Evolutionary conservation across 2,888 invertebrate species (phyloP).

Genomic region (Metellina segmentata): DNA sequence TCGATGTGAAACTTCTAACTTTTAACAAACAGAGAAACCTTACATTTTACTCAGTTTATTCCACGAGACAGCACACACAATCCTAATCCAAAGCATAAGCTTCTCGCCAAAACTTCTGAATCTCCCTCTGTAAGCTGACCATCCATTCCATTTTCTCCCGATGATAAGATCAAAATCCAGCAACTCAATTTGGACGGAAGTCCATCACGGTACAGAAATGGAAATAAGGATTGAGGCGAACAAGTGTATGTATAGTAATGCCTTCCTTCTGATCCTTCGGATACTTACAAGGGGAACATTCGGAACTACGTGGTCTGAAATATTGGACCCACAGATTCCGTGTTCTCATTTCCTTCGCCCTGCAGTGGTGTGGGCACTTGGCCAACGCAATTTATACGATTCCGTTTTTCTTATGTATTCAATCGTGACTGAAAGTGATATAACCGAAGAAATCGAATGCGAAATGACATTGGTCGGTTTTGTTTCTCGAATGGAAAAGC

Average conservation of each 20-base stretch:
- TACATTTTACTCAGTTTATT: too few species aligned
- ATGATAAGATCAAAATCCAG: neutral
- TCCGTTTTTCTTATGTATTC: slow-evolving; percentile 57
- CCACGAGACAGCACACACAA: too few species aligned
- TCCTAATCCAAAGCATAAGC: too few species aligned
- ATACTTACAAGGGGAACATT: slow-evolving; percentile 42
- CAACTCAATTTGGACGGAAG: slow-evolving; percentile 18
- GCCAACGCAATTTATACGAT: slow-evolving; percentile 54
- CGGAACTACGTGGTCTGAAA: slow-evolving; percentile 47
- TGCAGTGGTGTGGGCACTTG: slow-evolving; percentile 13
- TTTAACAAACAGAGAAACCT: too few species aligned
- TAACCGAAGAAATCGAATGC: slow-evolving; percentile 36
- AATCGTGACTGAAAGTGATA: slow-evolving; percentile 61
- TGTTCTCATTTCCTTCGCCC: slow-evolving; percentile 52
- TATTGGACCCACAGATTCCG: slow-evolving; percentile 51
- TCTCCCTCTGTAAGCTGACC: too few species aligned
- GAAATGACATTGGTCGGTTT: slow-evolving; percentile 29
- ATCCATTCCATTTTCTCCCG: too few species aligned
- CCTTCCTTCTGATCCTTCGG: slow-evolving; percentile 30
- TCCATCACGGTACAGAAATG: slow-evolving; percentile 26
- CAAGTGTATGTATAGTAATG: slow-evolving; percentile 58
- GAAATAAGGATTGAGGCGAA: slow-evolving; percentile 49
- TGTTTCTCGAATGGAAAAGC: slow-evolving; percentile 18
- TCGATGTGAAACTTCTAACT: too few species aligned
- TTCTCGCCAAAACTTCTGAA: too few species aligned